Evolutionary conservation across 1,140 invertebrate species (phyloP).

Genomic region (Platorchestia sp.): DNA sequence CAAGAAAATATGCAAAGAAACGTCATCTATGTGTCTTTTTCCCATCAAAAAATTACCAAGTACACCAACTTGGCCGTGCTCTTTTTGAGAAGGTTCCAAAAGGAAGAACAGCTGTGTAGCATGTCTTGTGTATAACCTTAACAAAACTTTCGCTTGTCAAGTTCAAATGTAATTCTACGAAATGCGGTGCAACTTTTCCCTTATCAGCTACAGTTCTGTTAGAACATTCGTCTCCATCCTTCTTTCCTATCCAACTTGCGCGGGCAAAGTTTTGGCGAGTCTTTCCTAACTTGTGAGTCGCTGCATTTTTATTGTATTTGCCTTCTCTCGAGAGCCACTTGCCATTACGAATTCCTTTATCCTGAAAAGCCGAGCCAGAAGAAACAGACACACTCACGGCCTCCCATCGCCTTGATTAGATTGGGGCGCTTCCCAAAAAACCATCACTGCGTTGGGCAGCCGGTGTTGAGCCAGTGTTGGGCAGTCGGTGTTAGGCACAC

Average conservation of each 20-base stretch:
- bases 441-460: neutral
- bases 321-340: neutral
- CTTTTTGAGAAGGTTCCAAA: no score
- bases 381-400: neutral
- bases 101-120: no score
- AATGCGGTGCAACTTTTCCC: neutral
- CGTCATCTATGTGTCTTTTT: no score
- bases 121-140: neutral
- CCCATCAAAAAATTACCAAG: no score
- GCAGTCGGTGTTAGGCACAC: neutral
- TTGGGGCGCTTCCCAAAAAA: neutral
- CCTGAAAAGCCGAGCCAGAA: neutral
- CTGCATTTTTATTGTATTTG: neutral
- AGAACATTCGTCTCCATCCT: neutral
- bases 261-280: neutral
- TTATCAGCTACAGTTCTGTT: neutral
- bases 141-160: neutral
- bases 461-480: neutral
- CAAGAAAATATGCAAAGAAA: no score
- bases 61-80: no score
- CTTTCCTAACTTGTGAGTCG: neutral
- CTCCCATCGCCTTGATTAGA: neutral
- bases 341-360: slow-evolving; percentile 8
- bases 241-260: neutral
- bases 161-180: neutral